A percentile compares a stretch with the other conserved stretches of the same genome.
Conservation (phyloP, 2,113 vertebrate genomes). For the Glaucidium brasilianum region DNA sequence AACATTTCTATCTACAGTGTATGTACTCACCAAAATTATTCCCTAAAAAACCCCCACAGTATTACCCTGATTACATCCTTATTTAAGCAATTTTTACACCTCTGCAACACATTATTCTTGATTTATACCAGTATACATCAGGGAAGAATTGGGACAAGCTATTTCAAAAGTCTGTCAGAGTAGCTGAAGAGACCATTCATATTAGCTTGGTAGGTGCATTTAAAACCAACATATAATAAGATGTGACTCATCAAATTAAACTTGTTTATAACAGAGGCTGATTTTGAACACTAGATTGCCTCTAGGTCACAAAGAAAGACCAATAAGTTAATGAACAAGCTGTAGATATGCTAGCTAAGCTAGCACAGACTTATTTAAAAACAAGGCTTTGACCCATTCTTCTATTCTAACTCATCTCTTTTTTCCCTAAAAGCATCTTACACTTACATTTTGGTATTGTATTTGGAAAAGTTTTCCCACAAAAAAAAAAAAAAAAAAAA, state of each 20-base stretch:
- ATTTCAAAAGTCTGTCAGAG: neutral
- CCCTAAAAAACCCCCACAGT: accelerated
- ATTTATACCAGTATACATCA: neutral
- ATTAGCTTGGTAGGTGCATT: neutral
- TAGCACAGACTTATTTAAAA: neutral
- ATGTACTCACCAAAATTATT: neutral
- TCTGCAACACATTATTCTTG: neutral
- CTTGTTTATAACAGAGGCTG: neutral
- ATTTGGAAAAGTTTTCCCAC: neutral
- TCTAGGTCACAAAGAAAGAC: neutral
- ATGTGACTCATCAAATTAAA: neutral
- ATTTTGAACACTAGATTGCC: neutral
- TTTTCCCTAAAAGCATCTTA: neutral
- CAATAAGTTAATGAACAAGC: neutral
- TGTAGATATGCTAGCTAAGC: neutral
- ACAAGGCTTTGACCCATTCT: neutral
- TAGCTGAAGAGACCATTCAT: neutral
- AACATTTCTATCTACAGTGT: neutral
- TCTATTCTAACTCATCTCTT: neutral
- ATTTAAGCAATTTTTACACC: neutral
- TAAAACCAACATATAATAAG: neutral
- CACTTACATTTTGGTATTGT: neutral
- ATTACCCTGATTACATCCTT: neutral
- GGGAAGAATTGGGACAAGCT: neutral
- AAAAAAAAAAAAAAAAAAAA: too few relatives aligned